Evolutionary conservation across 2,113 vertebrate genomes (phyloP).

Genomic region (Oplegnathus fasciatus): DNA sequence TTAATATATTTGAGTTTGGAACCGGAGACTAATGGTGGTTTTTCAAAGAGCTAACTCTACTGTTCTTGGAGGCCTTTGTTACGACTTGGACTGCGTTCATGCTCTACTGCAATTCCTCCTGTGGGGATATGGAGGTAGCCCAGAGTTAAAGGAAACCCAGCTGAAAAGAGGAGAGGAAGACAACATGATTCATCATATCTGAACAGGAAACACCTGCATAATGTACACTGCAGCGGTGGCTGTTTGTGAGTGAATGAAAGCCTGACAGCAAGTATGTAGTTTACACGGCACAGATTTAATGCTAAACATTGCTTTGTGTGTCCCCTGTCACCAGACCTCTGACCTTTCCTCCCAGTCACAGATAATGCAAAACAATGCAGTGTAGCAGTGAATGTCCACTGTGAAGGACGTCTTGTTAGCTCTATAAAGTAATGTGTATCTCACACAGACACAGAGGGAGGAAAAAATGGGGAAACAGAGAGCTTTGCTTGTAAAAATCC

Average conservation of each 20-base stretch:
- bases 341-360: slow-evolving; percentile 27
- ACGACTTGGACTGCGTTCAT: slow-evolving; percentile 25
- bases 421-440: not conserved
- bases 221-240: slow-evolving; percentile 24
- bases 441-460: not conserved
- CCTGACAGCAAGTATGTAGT: slow-evolving; percentile 14
- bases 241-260: slow-evolving; percentile 13
- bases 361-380: slow-evolving; percentile 46
- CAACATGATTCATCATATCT: slow-evolving; percentile 70
- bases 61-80: slow-evolving; percentile 52
- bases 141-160: slow-evolving; percentile 67
- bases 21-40: not conserved
- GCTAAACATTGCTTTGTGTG: slow-evolving; percentile 22
- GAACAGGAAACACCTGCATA: slow-evolving; percentile 79
- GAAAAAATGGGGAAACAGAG: not conserved
- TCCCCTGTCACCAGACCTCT: slow-evolving; percentile 27
- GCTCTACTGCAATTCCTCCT: slow-evolving; percentile 34
- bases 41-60: not conserved
- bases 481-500: not conserved
- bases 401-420: not conserved
- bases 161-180: slow-evolving; percentile 72
- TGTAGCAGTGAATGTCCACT: not conserved
- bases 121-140: slow-evolving; percentile 40
- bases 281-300: slow-evolving; percentile 13
- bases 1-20: slow-evolving; percentile 1